Conservation (phyloP, 2,113 vertebrate genomes). For the Gasterosteus aculeatus region DNA sequence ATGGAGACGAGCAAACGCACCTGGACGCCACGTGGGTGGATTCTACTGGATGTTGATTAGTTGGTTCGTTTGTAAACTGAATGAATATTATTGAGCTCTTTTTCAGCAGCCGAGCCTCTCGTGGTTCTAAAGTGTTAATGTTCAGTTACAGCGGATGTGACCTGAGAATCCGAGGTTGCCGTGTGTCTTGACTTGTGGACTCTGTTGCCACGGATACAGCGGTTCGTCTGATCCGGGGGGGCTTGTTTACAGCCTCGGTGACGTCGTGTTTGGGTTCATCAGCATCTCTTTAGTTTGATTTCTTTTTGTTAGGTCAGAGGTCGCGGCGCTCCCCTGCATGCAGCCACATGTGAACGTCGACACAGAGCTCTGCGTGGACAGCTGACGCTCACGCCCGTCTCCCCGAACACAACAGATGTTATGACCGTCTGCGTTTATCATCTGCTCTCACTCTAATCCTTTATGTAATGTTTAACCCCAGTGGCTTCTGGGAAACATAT, state of each 20-base stretch:
- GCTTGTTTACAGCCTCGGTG: background rate
- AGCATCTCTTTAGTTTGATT: background rate
- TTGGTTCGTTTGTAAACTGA: background rate
- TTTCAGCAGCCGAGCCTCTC: no score
- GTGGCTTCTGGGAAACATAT: conserved; percentile 2
- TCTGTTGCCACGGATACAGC: background rate
- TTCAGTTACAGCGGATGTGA: background rate
- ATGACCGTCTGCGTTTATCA: conserved; percentile 40
- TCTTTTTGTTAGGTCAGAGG: background rate
- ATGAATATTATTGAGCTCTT: no score
- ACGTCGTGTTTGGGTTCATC: background rate
- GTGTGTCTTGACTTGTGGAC: background rate
- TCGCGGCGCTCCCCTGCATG: no score
- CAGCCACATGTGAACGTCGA: background rate
- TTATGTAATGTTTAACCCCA: conserved; percentile 62
- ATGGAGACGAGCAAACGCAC: background rate
- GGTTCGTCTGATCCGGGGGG: background rate
- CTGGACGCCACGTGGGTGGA: background rate
- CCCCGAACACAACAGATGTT: conserved; percentile 54
- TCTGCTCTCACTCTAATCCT: conserved; percentile 59
- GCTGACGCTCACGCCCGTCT: conserved; percentile 20
- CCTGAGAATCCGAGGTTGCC: background rate
- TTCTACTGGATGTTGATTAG: background rate
- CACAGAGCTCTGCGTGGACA: conserved; percentile 7
- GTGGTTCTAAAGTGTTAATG: no score